These are phyloP conservation scores for Drosophila yooni DNA, from an alignment of 2,888 invertebrate species.

Conservation along the genomic window DNA sequence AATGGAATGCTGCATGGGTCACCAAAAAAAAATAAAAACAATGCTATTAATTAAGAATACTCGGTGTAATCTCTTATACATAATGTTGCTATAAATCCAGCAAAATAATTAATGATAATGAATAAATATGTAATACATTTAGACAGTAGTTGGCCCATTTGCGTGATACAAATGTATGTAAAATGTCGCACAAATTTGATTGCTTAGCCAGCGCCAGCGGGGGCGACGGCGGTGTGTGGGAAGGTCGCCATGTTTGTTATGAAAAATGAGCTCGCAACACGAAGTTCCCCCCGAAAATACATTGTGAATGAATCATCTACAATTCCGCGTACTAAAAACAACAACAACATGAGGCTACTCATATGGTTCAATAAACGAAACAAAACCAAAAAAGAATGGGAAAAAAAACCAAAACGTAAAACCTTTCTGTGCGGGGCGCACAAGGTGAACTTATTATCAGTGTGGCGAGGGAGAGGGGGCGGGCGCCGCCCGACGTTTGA, in stretches of 20 bases:
- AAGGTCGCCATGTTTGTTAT: slow-evolving; percentile 51
- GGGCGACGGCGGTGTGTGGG: slow-evolving; percentile 9
- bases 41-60: slow-evolving; percentile 29
- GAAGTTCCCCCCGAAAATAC: slow-evolving; percentile 44
- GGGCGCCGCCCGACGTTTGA: slow-evolving; percentile 5
- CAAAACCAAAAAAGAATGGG: slow-evolving; percentile 58
- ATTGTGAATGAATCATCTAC: slow-evolving; percentile 65
- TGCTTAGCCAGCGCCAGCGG: slow-evolving; percentile 1
- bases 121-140: slow-evolving; percentile 16
- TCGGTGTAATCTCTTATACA: slow-evolving; percentile 40
- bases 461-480: background rate
- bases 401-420: slow-evolving; percentile 53
- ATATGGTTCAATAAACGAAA: slow-evolving; percentile 76
- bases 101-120: slow-evolving; percentile 38
- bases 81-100: slow-evolving; percentile 28
- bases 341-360: slow-evolving; percentile 39
- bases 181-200: slow-evolving; percentile 36
- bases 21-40: slow-evolving; percentile 25
- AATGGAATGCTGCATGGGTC: slow-evolving; percentile 39
- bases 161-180: slow-evolving; percentile 46
- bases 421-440: slow-evolving; percentile 61
- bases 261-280: slow-evolving; percentile 69
- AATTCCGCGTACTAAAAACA: slow-evolving; percentile 67
- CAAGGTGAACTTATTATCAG: slow-evolving; percentile 73
- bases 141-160: slow-evolving; percentile 13